Base-by-base conservation (phyloP, 2,888 invertebrate genomes). In the Phragmatobia fuliginosa region DNA sequence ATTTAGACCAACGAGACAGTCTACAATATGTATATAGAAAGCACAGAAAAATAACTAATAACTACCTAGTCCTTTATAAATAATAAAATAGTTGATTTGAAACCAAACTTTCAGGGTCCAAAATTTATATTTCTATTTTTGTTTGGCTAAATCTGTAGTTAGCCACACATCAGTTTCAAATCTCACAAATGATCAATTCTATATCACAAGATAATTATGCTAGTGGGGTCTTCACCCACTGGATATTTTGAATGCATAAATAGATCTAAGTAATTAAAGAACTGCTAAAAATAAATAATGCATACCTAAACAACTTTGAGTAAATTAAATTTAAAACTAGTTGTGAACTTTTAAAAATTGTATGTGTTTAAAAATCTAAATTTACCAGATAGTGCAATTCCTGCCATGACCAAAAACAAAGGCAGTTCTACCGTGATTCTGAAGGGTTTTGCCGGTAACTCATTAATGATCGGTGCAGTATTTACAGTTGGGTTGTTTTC, bases 351-450 rank as follows among this genome's bases (percentile, higher is more conserved):
- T 21, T 49, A 10, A 49, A 49, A 49, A 8, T 49, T 21, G 0
- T 2, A 49, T n/a, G 45, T n/a, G 10, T 8, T 10, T n/a, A 10
- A 49, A 49, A 21, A 8, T 21, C 2, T 6, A n/a, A n/a, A 10
- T 49, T 85, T 89, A 95, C 95, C 91, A 76, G 92, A 89, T 36
- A 95, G 83, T 11, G 93, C 84, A 36, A 91, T 74, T 28, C 91
- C 88, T 77, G 93, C 75, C 85, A 95, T 90, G 16, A 88, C 87
- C 58, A 92, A 73, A 86, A 95, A 94, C 76, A 95, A 78, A 71
- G 95, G 93, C 60, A 95, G 83, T 82, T 95, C 95, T 88, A 93
- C 84, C 0, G 93, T 92, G 41, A 93, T 76, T 58, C 83, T 83
- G 79, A 88, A 93, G 18, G 85, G 85, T 78, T 82, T 87, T 18